These are phyloP conservation scores for Choloepus hoffmanni DNA, from an alignment of 2,113 vertebrate genomes.

Conservation along the genomic window DNA sequence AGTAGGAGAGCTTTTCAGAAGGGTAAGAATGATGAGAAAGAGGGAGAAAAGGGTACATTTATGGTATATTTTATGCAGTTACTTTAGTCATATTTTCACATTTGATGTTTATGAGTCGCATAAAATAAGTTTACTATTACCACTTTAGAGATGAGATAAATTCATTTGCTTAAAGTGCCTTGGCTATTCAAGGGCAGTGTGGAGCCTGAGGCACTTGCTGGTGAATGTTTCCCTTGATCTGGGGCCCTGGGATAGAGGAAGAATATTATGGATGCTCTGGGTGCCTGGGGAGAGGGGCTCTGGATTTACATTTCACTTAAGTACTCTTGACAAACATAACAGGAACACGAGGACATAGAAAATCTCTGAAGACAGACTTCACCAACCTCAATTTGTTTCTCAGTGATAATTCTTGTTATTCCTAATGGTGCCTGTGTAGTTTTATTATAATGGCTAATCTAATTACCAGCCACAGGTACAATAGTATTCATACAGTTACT, in stretches of 20 bases:
- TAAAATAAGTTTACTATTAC: background rate
- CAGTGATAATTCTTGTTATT: background rate
- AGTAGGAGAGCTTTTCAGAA: background rate
- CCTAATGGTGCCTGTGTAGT: background rate
- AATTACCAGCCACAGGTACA: background rate
- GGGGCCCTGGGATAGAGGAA: background rate
- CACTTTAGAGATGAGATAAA: background rate
- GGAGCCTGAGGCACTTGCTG: background rate
- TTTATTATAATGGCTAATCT: constrained; percentile 9
- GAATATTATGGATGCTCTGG: background rate
- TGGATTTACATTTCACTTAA: background rate
- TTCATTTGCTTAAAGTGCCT: constrained; percentile 6
- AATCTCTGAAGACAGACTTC: background rate
- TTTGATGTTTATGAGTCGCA: constrained; percentile 5
- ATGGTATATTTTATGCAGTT: background rate
- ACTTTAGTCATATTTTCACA: constrained; percentile 13
- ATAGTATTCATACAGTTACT: background rate
- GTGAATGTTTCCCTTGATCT: background rate
- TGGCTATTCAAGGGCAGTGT: background rate
- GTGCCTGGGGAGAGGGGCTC: background rate
- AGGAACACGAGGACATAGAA: background rate
- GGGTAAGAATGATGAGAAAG: background rate
- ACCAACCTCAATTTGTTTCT: background rate
- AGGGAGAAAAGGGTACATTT: background rate
- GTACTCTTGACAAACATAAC: background rate